These are phyloP conservation scores for Pampusana beccarii DNA, from an alignment of 2,113 vertebrate genomes.

Conservation along the genomic window DNA sequence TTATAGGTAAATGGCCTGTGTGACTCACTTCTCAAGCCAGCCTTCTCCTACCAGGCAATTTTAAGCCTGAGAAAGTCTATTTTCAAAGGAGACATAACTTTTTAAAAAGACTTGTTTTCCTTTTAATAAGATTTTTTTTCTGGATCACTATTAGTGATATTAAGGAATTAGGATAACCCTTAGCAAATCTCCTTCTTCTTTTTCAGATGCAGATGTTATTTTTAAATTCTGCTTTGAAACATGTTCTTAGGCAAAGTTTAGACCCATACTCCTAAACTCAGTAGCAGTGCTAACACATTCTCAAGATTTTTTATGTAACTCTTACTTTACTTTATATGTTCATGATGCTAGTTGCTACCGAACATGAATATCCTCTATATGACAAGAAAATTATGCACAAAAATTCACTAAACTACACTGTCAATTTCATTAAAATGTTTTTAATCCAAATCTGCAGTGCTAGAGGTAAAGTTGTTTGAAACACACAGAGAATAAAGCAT, in stretches of 20 bases:
- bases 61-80: constrained; percentile 62
- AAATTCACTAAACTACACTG: constrained; percentile 61
- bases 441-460: constrained; percentile 51
- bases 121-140: constrained; percentile 66
- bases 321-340: constrained; percentile 64
- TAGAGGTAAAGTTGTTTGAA: constrained; percentile 63
- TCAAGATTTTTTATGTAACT: constrained; percentile 51
- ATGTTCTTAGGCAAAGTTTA: not conserved
- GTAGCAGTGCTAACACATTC: not conserved
- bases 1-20: constrained; percentile 52
- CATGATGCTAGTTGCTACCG: constrained; percentile 63
- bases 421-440: constrained; percentile 64
- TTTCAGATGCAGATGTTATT: not conserved
- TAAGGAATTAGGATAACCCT: constrained; percentile 50
- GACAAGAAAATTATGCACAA: constrained; percentile 71
- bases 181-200: not conserved
- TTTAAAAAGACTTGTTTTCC: constrained; percentile 67
- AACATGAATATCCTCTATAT: constrained; percentile 40
- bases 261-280: not conserved
- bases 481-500: constrained; percentile 60
- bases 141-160: constrained; percentile 69
- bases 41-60: constrained; percentile 67
- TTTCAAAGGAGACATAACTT: constrained; percentile 65
- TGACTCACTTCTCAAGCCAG: constrained; percentile 22
- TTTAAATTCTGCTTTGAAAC: not conserved